Evolutionary conservation across 2,797 vertebrate genomes (phyloP).

Genomic region (Psittacula echo): DNA sequence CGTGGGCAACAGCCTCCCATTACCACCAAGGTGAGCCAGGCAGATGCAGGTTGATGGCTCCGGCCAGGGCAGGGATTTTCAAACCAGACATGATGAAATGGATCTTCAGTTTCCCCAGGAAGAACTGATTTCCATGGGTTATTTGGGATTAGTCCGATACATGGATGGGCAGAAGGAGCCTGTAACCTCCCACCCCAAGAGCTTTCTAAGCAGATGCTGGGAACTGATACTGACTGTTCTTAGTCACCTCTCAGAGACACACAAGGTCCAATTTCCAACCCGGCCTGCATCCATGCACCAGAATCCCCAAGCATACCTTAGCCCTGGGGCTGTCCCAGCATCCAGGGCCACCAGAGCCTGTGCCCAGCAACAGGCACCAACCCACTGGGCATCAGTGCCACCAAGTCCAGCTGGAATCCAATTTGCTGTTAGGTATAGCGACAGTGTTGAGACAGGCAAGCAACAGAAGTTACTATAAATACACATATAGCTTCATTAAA

Average conservation of each 20-base stretch:
- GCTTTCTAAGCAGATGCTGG: background rate
- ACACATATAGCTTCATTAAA: background rate
- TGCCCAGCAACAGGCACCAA: background rate
- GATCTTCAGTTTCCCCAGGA: background rate
- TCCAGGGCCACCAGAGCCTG: background rate
- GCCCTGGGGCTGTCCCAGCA: background rate
- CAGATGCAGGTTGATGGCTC: background rate
- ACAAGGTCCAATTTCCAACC: background rate
- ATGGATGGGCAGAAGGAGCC: background rate
- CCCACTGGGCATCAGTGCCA: background rate
- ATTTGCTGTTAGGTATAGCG: background rate
- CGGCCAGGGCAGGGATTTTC: background rate
- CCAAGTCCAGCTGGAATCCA: background rate
- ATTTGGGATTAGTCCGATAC: background rate
- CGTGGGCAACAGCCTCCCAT: fast-evolving
- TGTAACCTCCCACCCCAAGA: background rate
- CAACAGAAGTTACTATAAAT: background rate
- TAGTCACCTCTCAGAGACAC: background rate
- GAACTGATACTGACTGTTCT: background rate
- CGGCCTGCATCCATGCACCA: background rate
- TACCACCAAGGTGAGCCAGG: background rate
- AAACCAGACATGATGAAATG: background rate
- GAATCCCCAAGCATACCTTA: background rate
- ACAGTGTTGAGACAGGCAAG: background rate
- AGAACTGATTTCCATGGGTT: background rate